Evolutionary conservation across 2,888 invertebrate genomes (phyloP), one percentile per base, ranked within the genome.

Genomic region (Anoncus sp.): DNA sequence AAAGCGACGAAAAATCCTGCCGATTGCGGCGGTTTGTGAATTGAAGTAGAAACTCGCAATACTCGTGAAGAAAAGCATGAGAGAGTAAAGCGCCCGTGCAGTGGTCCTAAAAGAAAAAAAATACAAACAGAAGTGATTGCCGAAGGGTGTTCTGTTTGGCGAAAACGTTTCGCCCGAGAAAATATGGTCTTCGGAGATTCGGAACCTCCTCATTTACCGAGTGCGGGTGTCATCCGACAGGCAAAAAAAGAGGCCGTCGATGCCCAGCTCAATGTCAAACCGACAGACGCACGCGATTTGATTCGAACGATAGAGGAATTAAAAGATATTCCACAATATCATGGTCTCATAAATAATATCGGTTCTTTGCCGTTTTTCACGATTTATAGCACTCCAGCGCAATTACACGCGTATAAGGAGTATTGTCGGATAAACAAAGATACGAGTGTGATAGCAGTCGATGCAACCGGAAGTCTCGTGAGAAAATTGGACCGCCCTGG

Each of bases 321-420:
- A 35, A 12, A 16, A 18, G 10, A 55, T 3, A 16, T 0, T 3
- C 55, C 55, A 35, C 31, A 55, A 35, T 55, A 31, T 35, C 3
- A 0, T 9, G 55, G 55, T 1, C 27, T 31, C 16, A 55, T 55
- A 3, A 31, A 55, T 5, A 18, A 0, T 12, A 55, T 55, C 10
- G 35, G 10, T 31, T 35, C 35, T 3, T 10, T 18, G 1, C 55
- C 55, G n/a, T 55, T 55, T 7, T 1, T 55, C 12, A 31, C 31
- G 10, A 18, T 55, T 1, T 55, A 55, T 10, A 27, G 55, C 10
- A 55, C 1, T 10, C 55, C 55, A 35, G n/a, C 55, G 2, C 35
- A 55, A 12, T 18, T 51, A 14, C 24, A 51, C 6, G 51, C 51
- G 3, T 51, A 51, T 22, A 51, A 51, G 10, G 51, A 53, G 10